A percentile compares a stretch with the other conserved stretches of the same genome.
Evolutionary conservation across 2,113 vertebrate genomes (phyloP).

Genomic region (Melanocharis versteri): DNA sequence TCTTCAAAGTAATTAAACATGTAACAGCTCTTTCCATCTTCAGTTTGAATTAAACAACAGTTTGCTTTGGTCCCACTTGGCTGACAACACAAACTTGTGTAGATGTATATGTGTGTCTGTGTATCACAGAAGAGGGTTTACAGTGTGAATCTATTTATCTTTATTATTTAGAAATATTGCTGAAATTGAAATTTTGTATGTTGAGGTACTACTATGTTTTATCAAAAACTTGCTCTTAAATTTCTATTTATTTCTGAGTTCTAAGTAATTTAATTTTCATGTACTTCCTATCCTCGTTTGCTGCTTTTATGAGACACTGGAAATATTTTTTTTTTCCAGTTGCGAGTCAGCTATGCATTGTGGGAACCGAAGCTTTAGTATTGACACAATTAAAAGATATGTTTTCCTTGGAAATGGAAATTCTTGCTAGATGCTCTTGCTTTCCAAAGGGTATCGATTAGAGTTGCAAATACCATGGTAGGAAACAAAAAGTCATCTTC

Average conservation of each 20-base stretch:
- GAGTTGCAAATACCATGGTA: neutral
- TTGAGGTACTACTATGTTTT: neutral
- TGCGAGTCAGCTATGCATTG: neutral
- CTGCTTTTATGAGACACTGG: neutral
- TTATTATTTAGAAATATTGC: neutral
- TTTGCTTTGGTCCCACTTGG: neutral
- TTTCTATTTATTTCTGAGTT: neutral
- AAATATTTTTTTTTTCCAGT: neutral
- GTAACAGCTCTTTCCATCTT: neutral
- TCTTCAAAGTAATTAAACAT: neutral
- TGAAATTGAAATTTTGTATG: neutral
- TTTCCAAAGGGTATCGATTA: neutral
- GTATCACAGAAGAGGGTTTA: neutral
- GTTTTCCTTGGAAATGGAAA: neutral
- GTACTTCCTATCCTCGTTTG: neutral
- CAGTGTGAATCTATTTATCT: neutral
- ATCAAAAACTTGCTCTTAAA: neutral
- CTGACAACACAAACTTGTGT: neutral
- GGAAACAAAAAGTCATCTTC: neutral
- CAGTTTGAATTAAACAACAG: neutral
- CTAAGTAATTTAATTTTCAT: neutral
- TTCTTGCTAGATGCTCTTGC: neutral
- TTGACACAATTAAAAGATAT: neutral
- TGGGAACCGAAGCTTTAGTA: neutral
- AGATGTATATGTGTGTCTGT: neutral